Percentiles rank a stretch among this genome's conserved stretches.
phyloP scores from a whole-genome alignment of 2,888 invertebrate species.

The Sinhomidia bicolor region DNA sequence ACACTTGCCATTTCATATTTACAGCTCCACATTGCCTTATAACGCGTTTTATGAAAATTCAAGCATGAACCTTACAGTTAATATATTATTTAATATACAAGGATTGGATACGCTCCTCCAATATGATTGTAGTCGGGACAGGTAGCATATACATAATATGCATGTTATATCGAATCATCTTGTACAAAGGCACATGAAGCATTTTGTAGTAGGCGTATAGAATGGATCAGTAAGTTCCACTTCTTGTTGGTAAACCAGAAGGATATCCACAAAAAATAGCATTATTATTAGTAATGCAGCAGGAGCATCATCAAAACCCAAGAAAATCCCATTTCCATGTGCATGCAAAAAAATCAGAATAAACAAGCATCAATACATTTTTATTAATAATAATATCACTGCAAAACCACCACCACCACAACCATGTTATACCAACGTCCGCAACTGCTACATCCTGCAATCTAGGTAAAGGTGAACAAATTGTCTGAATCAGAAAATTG shows the following conservation, averaged over 20 bases:
- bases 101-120: neutral
- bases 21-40: neutral
- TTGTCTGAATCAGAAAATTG: constrained; percentile 66
- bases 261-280: constrained; percentile 58
- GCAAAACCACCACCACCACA: neutral
- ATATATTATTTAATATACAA: neutral
- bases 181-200: neutral
- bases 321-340: constrained; percentile 47
- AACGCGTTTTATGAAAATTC: neutral
- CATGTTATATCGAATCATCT: too few relatives aligned
- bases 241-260: constrained; percentile 26
- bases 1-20: constrained; percentile 10
- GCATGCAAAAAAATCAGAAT: constrained; percentile 17
- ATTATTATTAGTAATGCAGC: neutral
- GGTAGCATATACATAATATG: too few relatives aligned
- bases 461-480: constrained; percentile 68
- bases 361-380: constrained; percentile 8
- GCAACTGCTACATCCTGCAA: constrained; percentile 52
- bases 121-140: too few relatives aligned
- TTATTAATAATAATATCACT: neutral
- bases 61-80: neutral
- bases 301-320: neutral
- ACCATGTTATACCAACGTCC: neutral
- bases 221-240: constrained; percentile 31
- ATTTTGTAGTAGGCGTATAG: neutral